These are phyloP conservation scores for Chymomyza caudatula DNA, from an alignment of 2,888 invertebrate species.

Conservation along the genomic window DNA sequence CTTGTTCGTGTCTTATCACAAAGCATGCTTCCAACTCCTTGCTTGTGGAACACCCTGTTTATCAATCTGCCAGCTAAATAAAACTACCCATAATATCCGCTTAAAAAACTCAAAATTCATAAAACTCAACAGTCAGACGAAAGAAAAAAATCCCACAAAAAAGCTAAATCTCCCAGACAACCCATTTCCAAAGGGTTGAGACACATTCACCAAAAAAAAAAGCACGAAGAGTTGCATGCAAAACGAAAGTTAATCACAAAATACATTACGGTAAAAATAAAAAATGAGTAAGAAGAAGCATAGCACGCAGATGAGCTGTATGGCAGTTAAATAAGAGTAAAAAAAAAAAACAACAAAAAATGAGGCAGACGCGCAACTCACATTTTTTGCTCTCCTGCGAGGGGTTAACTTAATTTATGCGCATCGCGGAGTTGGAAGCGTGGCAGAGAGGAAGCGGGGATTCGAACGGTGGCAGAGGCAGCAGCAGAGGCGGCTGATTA, in stretches of 20 bases:
- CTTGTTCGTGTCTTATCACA: no score
- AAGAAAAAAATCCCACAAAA: slow-evolving; percentile 43
- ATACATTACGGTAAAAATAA: slow-evolving; percentile 53
- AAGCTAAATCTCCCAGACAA: slow-evolving; percentile 57
- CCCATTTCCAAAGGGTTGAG: slow-evolving; percentile 67
- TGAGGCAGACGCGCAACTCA: slow-evolving; percentile 57
- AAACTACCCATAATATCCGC: slow-evolving; percentile 53
- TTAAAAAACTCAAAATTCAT: slow-evolving; percentile 58
- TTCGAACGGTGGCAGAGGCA: slow-evolving; percentile 3
- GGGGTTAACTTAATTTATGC: slow-evolving; percentile 73
- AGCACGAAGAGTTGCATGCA: slow-evolving; percentile 61
- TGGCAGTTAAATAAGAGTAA: slow-evolving; percentile 13
- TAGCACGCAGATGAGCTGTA: slow-evolving; percentile 28
- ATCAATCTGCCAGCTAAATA: not conserved
- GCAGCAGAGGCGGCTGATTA: slow-evolving; percentile 56
- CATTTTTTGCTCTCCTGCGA: slow-evolving; percentile 41
- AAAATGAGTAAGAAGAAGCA: slow-evolving; percentile 20
- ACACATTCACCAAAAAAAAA: slow-evolving; percentile 22
- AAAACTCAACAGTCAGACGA: slow-evolving; percentile 42
- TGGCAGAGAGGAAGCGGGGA: slow-evolving; percentile 40
- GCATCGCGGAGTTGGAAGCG: slow-evolving; percentile 54
- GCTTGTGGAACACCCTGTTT: not conserved
- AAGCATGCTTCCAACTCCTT: no score
- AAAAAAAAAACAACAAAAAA: slow-evolving; percentile 56
- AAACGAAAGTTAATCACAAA: slow-evolving; percentile 73